Conservation (phyloP, 2,113 vertebrate species). For the Pionites leucogaster region DNA sequence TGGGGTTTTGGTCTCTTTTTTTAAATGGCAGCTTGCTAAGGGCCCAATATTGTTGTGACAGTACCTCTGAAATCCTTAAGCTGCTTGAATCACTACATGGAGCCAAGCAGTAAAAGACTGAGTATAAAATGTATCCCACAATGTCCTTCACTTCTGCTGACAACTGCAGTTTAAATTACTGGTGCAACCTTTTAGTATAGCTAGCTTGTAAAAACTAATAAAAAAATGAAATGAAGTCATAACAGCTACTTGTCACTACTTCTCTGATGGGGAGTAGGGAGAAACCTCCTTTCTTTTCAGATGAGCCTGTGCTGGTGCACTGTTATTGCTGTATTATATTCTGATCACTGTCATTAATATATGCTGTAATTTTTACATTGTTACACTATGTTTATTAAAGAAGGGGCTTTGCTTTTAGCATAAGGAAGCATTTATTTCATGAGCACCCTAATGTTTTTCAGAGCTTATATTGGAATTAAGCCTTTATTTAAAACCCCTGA, state of each 20-base stretch:
- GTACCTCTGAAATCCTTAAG: neutral
- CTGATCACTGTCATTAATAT: neutral
- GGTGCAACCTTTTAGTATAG: constrained; percentile 28
- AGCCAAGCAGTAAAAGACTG: constrained; percentile 8
- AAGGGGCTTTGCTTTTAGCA: neutral
- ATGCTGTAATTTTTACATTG: neutral
- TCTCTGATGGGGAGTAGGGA: neutral
- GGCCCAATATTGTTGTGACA: neutral
- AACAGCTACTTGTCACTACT: neutral
- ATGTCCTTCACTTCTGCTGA: constrained; percentile 61
- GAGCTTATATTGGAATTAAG: neutral
- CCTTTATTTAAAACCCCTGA: fast-evolving
- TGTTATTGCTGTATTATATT: neutral
- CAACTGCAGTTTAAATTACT: constrained; percentile 1
- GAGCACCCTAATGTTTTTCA: neutral
- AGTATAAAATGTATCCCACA: constrained; percentile 6
- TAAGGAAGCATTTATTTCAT: neutral
- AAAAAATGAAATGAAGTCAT: neutral
- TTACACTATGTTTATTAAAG: neutral
- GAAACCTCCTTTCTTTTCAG: neutral
- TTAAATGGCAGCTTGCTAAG: neutral
- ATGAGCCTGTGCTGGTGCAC: neutral
- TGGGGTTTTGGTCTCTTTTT: neutral
- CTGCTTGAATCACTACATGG: constrained; percentile 2
- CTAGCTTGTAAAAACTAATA: constrained; percentile 13